A percentile compares a stretch with the other conserved stretches of the same genome.
phyloP scores from a whole-genome alignment of 2,797 vertebrate genomes.

The Scolopax rusticola region DNA sequence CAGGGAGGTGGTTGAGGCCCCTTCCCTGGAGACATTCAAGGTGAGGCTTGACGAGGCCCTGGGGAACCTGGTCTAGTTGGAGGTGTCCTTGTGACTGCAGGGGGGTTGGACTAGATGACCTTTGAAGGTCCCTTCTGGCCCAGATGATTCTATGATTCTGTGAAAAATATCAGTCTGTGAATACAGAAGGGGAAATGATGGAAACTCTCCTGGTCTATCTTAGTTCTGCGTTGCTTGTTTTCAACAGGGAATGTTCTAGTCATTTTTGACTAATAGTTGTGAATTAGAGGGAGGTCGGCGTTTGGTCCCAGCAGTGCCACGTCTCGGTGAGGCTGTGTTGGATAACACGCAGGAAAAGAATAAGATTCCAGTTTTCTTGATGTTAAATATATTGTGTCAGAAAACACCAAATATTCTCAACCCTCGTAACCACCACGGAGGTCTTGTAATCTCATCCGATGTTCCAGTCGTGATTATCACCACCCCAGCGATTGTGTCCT shows the following conservation, averaged over 20 bases:
- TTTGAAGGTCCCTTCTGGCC: too few species aligned
- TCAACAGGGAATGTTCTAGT: background rate
- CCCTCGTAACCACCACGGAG: fast-evolving
- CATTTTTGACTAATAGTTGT: background rate
- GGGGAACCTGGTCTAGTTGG: too few species aligned
- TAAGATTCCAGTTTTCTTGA: background rate
- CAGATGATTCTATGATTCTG: too few species aligned
- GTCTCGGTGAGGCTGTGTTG: background rate
- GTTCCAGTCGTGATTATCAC: background rate
- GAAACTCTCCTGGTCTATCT: background rate
- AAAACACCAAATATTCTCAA: background rate
- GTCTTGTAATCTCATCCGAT: background rate
- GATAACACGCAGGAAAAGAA: background rate
- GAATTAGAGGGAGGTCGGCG: background rate
- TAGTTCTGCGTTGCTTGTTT: background rate
- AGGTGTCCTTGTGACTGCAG: too few species aligned
- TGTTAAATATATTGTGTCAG: background rate
- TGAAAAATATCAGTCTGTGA: background rate
- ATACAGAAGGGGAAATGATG: fast-evolving
- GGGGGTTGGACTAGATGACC: too few species aligned
- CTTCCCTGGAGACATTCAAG: too few species aligned
- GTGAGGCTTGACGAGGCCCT: too few species aligned
- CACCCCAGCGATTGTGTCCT: fast-evolving
- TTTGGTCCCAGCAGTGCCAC: background rate
- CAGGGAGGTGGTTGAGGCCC: too few species aligned